Evolutionary conservation across 2,888 invertebrate species (phyloP).

Genomic region (Ischnus inquisitorius): DNA sequence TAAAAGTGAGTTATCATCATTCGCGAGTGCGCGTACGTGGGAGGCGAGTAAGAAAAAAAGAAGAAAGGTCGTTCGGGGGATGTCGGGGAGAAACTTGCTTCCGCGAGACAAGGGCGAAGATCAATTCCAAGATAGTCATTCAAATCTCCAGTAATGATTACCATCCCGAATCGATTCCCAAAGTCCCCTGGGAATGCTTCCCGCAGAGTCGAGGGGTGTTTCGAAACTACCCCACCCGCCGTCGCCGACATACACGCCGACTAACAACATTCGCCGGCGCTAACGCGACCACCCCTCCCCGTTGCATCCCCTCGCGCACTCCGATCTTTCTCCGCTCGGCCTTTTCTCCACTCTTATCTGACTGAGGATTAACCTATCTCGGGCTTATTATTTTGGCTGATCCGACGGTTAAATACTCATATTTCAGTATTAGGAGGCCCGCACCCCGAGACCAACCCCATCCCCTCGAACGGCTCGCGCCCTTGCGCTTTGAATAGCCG

Average conservation of each 20-base stretch:
- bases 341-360: conserved; percentile 79
- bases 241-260: conserved; percentile 71
- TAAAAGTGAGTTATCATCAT: conserved; percentile 65
- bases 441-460: too few species aligned
- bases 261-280: conserved; percentile 76
- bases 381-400: conserved; percentile 85
- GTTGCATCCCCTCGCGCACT: conserved; percentile 71
- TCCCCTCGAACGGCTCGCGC: neutral
- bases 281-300: conserved; percentile 75
- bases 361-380: conserved; percentile 84
- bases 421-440: conserved; percentile 83
- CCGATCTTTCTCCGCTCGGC: conserved; percentile 31
- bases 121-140: conserved; percentile 84
- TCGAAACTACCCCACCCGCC: too few species aligned
- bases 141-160: conserved; percentile 85
- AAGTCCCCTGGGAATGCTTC: conserved; percentile 83
- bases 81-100: conserved; percentile 41
- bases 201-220: conserved; percentile 69
- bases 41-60: conserved; percentile 10
- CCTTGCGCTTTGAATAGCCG: conserved; percentile 57
- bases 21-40: conserved; percentile 7
- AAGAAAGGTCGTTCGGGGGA: conserved; percentile 33
- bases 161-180: conserved; percentile 84
- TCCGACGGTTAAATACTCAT: conserved; percentile 85
- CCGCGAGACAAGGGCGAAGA: conserved; percentile 74